Conservation (phyloP, 2,113 vertebrate species). For the Eulacestoma nigropectus region DNA sequence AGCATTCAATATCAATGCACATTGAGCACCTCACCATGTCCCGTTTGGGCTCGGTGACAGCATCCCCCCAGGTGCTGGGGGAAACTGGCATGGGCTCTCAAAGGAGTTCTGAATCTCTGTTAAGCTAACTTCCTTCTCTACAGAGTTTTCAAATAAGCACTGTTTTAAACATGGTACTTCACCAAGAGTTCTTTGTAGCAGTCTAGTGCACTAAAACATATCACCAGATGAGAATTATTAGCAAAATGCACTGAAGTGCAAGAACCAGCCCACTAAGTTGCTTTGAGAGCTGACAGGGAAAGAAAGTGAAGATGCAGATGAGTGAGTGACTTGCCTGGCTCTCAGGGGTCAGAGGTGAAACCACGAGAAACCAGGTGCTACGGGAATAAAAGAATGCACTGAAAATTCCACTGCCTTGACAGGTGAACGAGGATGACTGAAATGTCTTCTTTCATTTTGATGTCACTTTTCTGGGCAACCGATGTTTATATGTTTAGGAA, state of each 20-base stretch:
- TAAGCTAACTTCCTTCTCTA: neutral
- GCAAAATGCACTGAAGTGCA: neutral
- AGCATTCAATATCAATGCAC: neutral
- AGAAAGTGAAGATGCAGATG: neutral
- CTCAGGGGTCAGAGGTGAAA: neutral
- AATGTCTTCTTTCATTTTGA: neutral
- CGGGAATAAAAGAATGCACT: neutral
- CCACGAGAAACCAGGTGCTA: neutral
- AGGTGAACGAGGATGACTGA: neutral
- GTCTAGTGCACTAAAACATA: neutral
- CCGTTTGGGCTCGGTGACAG: rapidly evolving
- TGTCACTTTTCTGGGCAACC: neutral
- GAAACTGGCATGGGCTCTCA: neutral
- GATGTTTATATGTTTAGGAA: neutral
- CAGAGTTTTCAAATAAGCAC: neutral
- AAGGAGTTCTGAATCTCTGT: neutral
- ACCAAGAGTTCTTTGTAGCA: neutral
- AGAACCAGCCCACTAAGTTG: neutral
- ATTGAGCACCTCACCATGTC: neutral
- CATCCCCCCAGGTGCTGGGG: neutral
- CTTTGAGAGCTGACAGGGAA: neutral
- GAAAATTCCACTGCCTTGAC: neutral
- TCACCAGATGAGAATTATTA: neutral
- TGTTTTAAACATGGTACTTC: neutral
- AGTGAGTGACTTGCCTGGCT: neutral